Base-by-base conservation (phyloP, 2,113 vertebrate species). In the Saguinus midas region DNA sequence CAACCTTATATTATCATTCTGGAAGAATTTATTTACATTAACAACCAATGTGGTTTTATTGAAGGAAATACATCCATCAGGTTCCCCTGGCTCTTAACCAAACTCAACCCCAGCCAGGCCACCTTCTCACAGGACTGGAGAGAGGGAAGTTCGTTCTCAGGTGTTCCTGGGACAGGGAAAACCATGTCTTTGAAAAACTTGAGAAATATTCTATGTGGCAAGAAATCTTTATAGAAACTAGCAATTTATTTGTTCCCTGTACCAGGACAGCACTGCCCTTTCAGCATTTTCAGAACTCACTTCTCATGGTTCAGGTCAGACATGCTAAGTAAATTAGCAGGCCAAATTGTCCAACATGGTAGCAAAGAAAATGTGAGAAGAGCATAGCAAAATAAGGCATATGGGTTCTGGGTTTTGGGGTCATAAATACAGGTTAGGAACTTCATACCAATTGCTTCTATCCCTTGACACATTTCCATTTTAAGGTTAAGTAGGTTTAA, bases 401-500 rank as follows among this genome's bases (percentile, higher is more conserved):
- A 18, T 23, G 55, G 40, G 93, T 88, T 95, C 91, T 70, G 83
- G 88, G 93, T 97, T 97, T 98, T 94, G 95, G 95, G 96, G 97
- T 97, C 52, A 13, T 97, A 98, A 98, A 98, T 97, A 97, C 96
- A 98, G 97, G 92, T 93, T 98, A 95, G 97, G 81, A 89, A 93
- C 96, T 64, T 87, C 94, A 94, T 97, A 90, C 21, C 97, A 95
- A 97, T 97, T 97, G 95, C 95, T 97, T 97, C 97, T 97, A 89
- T 97, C 95, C 96, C 87, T 87, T 97, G 97, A 97, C 90, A 97
- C 85, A 96, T 64, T 96, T 98, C 98, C 98, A 97, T 98, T 98
- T 98, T 98, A 97, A 98, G 95, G 98, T 97, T 97, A 98, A 97
- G 58, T 97, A 92, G 97, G 93, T 98, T 98, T 98, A 98, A 98